Conservation (phyloP, 2,113 vertebrate genomes). For the Hyperoodon ampullatus region DNA sequence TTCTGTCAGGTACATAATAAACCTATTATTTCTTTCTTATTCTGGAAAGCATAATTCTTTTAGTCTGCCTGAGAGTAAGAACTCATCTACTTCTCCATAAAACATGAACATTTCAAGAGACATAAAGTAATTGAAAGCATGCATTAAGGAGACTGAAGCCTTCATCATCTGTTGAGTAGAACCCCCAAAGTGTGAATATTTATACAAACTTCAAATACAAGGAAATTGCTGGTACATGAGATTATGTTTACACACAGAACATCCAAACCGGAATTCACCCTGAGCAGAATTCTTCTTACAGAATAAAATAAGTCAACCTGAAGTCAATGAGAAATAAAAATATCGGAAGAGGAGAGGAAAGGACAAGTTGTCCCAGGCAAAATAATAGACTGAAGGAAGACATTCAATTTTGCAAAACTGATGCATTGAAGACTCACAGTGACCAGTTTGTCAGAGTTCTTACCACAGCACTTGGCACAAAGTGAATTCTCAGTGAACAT, state of each 20-base stretch:
- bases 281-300: background rate
- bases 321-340: constrained; percentile 27
- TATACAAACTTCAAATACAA: constrained; percentile 7
- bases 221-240: constrained; percentile 5
- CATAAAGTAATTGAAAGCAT: constrained; percentile 56
- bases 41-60: constrained; percentile 41
- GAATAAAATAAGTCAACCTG: constrained; percentile 15
- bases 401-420: background rate
- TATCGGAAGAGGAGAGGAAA: background rate
- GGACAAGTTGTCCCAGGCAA: constrained; percentile 17
- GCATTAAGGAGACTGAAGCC: constrained; percentile 58
- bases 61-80: background rate
- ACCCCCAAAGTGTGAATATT: constrained; percentile 26
- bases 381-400: background rate
- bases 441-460: background rate
- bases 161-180: background rate
- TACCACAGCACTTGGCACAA: background rate
- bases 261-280: constrained; percentile 2
- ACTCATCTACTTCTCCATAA: constrained; percentile 50
- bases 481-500: background rate
- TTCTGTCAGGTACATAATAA: constrained; percentile 44
- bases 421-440: background rate
- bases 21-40: constrained; percentile 54
- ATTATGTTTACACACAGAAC: background rate
- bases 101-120: constrained; percentile 60